A percentile compares a stretch with the other conserved stretches of the same genome.
Conservation (phyloP, 2,113 vertebrate species). For the Cottus gobio region DNA sequence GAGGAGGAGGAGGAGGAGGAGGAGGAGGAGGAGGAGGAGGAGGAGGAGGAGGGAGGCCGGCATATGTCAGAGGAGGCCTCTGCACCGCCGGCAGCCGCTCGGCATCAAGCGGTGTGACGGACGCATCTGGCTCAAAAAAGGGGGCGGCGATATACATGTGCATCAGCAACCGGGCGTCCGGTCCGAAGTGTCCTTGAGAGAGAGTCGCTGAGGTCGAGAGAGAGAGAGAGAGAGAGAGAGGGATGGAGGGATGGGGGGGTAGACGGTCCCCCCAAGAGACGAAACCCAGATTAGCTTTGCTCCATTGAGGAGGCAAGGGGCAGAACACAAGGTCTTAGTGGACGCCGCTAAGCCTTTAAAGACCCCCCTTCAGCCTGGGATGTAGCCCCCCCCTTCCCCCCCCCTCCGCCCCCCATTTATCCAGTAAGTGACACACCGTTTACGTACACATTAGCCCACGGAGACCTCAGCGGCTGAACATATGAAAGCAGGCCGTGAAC, state of each 20-base stretch:
- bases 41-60: too few species aligned
- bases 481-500: slow-evolving; percentile 52
- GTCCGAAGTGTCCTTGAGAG: slow-evolving; percentile 63
- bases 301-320: slow-evolving; percentile 77
- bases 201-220: slow-evolving; percentile 2
- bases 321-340: slow-evolving; percentile 71
- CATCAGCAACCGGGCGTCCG: slow-evolving; percentile 38
- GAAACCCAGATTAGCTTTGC: slow-evolving; percentile 74
- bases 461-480: slow-evolving; percentile 54
- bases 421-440: slow-evolving; percentile 61
- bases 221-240: not conserved
- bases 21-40: too few species aligned
- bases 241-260: not conserved
- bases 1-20: too few species aligned
- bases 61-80: slow-evolving; percentile 18
- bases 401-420: slow-evolving; percentile 43
- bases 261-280: slow-evolving; percentile 29
- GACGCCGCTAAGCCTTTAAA: slow-evolving; percentile 71
- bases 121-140: slow-evolving; percentile 35
- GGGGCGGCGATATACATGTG: too few species aligned
- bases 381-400: slow-evolving; percentile 3
- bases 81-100: slow-evolving; percentile 1
- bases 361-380: slow-evolving; percentile 60
- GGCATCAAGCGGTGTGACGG: slow-evolving; percentile 41
- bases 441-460: slow-evolving; percentile 64